Evolutionary conservation across 2,797 vertebrate genomes (phyloP).

Genomic region (Lutjanus argentimaculatus): DNA sequence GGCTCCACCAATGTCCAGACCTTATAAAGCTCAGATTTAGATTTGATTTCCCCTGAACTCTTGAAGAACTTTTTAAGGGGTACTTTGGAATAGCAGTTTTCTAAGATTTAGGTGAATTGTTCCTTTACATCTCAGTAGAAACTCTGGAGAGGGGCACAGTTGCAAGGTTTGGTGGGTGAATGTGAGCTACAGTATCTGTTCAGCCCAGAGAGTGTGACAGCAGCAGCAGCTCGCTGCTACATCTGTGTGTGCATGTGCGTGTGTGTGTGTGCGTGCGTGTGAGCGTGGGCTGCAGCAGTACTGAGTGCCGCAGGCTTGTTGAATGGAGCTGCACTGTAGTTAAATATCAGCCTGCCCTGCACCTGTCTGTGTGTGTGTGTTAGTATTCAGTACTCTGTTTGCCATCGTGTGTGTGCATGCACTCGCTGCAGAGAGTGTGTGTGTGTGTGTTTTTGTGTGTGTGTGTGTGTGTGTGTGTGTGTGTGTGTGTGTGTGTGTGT

Average conservation of each 20-base stretch:
- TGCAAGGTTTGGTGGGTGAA: background rate
- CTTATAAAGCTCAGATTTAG: background rate
- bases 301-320: constrained; percentile 68
- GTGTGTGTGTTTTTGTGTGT: too few species aligned
- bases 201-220: constrained; percentile 13
- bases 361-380: constrained; percentile 23
- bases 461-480: too few species aligned
- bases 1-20: too few species aligned
- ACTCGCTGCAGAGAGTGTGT: constrained; percentile 29
- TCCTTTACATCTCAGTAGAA: background rate
- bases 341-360: constrained; percentile 65
- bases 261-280: background rate
- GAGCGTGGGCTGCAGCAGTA: constrained; percentile 43
- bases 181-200: constrained; percentile 19
- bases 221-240: background rate
- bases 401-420: background rate
- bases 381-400: constrained; percentile 1
- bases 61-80: background rate
- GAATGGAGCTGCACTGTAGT: constrained; percentile 67
- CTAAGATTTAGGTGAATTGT: background rate
- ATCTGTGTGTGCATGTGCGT: constrained; percentile 11
- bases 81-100: background rate
- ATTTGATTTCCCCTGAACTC: background rate
- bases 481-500: too few species aligned
- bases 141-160: background rate